Percentiles rank a stretch among this genome's conserved stretches.
Conservation (phyloP, 1,140 invertebrate species). For the Cardiocondyla obscurior region DNA sequence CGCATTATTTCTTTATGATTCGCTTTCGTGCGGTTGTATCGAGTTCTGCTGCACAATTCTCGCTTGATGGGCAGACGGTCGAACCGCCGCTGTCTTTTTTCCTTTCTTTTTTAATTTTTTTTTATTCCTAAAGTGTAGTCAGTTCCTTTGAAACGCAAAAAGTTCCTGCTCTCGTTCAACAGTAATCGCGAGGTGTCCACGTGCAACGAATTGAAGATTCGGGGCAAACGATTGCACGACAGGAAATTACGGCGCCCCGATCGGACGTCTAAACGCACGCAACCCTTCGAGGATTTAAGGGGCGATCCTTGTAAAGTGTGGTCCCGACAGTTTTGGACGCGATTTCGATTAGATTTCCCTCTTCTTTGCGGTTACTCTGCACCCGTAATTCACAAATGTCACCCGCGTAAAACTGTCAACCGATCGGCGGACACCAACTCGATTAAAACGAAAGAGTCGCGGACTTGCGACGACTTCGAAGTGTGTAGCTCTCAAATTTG, state of each 20-base stretch:
- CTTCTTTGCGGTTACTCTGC: constrained; percentile 66
- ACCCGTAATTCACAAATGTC: constrained; percentile 39
- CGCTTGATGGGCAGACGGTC: constrained; percentile 2
- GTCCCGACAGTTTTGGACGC: constrained; percentile 73
- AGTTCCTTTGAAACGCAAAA: constrained; percentile 37
- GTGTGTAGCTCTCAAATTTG: no score
- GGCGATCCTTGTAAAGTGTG: constrained; percentile 66
- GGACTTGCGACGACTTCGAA: no score
- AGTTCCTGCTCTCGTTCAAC: constrained; percentile 44
- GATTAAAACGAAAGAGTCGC: neutral
- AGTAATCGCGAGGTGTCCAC: constrained; percentile 53
- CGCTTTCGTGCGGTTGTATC: constrained; percentile 12
- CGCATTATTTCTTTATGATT: neutral
- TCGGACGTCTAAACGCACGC: constrained; percentile 67
- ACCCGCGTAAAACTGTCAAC: neutral
- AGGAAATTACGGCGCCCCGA: constrained; percentile 70
- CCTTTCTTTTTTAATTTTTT: no score
- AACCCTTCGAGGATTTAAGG: constrained; percentile 69
- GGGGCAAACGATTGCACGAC: constrained; percentile 64
- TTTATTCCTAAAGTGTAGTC: neutral
- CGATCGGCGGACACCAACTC: neutral
- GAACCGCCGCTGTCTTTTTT: neutral
- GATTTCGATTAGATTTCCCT: constrained; percentile 69
- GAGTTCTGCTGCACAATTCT: constrained; percentile 17
- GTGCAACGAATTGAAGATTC: constrained; percentile 55